phyloP scores from a whole-genome alignment of 2,797 vertebrate species.

The Xenentodon cancila region DNA sequence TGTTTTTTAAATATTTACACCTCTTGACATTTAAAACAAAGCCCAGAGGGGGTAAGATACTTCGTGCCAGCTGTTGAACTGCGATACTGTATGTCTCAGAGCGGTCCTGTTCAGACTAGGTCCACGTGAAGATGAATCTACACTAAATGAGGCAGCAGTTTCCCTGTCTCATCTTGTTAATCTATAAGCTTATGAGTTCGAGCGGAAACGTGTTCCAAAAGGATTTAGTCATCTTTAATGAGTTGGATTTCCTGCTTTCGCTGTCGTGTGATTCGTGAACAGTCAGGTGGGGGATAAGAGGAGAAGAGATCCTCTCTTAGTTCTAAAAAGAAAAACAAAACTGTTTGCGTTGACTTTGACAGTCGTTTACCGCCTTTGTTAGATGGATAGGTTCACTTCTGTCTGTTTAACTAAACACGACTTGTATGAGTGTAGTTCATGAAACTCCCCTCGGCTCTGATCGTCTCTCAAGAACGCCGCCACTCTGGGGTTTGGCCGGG shows the following conservation, averaged over 20 bases:
- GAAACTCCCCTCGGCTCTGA: slow-evolving; percentile 6
- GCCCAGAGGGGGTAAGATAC: too few relatives aligned
- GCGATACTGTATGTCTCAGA: too few relatives aligned
- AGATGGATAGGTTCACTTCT: slow-evolving; percentile 9
- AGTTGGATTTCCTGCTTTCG: slow-evolving; percentile 31
- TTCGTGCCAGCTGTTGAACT: too few relatives aligned
- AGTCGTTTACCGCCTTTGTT: slow-evolving; percentile 18
- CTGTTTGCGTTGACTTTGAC: slow-evolving; percentile 15
- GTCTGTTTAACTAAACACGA: slow-evolving; percentile 27
- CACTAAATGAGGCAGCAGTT: too few relatives aligned
- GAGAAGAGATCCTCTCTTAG: not conserved
- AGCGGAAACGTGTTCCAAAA: slow-evolving; percentile 6
- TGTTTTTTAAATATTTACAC: too few relatives aligned
- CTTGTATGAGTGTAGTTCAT: slow-evolving; percentile 13
- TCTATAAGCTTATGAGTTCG: too few relatives aligned
- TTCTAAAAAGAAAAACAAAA: slow-evolving; percentile 20
- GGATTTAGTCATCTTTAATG: slow-evolving; percentile 38
- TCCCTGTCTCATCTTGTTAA: too few relatives aligned
- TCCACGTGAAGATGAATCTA: too few relatives aligned
- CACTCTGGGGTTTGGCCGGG: slow-evolving; percentile 28
- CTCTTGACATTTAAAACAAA: too few relatives aligned
- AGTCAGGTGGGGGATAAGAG: slow-evolving; percentile 10
- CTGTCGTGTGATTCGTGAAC: slow-evolving; percentile 19
- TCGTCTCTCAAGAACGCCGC: slow-evolving; percentile 24
- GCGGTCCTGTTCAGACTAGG: too few relatives aligned